These are phyloP conservation scores for Tenthredo livida DNA, from an alignment of 2,888 invertebrate genomes.

Conservation along the genomic window DNA sequence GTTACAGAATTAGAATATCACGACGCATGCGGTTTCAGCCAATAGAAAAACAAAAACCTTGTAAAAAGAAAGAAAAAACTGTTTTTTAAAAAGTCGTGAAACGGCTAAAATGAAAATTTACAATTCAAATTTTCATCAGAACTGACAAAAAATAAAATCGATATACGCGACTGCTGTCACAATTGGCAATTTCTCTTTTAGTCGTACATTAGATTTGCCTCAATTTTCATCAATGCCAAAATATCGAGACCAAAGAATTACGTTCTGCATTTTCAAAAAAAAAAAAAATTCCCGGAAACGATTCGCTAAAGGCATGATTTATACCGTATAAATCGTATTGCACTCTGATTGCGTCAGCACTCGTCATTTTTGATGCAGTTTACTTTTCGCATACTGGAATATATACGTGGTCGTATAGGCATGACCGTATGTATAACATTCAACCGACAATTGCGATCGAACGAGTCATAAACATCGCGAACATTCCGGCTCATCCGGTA, in stretches of 20 bases:
- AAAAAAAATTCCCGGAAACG: background rate
- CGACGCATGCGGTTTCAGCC: background rate
- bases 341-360: background rate
- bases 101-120: background rate
- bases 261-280: background rate
- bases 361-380: background rate
- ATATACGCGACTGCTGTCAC: background rate
- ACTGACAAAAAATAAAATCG: background rate
- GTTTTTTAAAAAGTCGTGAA: background rate
- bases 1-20: background rate
- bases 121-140: slow-evolving; percentile 6
- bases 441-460: background rate
- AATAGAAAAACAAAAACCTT: background rate
- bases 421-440: background rate
- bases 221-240: background rate
- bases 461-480: background rate
- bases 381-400: background rate
- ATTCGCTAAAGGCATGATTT: background rate
- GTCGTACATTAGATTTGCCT: background rate
- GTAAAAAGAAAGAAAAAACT: background rate
- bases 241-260: background rate
- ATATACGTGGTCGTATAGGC: background rate
- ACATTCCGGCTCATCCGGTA: slow-evolving; percentile 22
- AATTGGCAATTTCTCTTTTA: background rate
- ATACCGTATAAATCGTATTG: background rate